These are phyloP conservation scores for Melanotus villosus DNA, from an alignment of 2,888 invertebrate species.

Conservation along the genomic window DNA sequence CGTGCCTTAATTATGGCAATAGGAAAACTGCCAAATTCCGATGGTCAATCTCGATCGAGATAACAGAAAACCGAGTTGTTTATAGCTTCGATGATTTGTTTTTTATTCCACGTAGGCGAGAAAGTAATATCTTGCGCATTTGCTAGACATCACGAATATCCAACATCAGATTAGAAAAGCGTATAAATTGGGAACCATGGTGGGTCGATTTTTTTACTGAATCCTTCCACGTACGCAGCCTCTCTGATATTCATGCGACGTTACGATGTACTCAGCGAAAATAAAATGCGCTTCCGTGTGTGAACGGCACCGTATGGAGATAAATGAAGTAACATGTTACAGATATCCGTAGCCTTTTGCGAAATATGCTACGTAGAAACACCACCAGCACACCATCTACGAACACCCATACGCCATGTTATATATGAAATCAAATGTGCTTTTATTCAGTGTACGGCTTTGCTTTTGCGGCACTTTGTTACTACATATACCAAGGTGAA, in stretches of 20 bases:
- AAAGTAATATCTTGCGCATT: background rate
- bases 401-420: background rate
- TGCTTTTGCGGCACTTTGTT: too few species aligned
- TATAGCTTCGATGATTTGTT: too few species aligned
- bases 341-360: slow-evolving; percentile 54
- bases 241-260: slow-evolving; percentile 62
- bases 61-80: too few species aligned
- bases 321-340: slow-evolving; percentile 60
- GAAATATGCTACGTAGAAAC: slow-evolving; percentile 24
- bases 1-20: too few species aligned
- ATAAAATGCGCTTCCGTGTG: slow-evolving; percentile 63
- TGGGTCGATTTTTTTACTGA: slow-evolving; percentile 53
- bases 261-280: slow-evolving; percentile 63
- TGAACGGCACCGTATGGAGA: slow-evolving; percentile 61
- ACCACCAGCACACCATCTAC: background rate
- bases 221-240: slow-evolving; percentile 56
- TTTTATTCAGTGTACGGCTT: too few species aligned
- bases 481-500: too few species aligned
- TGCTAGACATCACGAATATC: background rate
- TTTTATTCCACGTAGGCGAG: too few species aligned
- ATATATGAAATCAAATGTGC: too few species aligned
- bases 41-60: too few species aligned
- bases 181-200: slow-evolving; percentile 39
- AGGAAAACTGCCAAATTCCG: too few species aligned
- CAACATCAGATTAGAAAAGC: slow-evolving; percentile 33